phyloP scores from a whole-genome alignment of 2,113 vertebrate species.

The Microtus richardsoni region DNA sequence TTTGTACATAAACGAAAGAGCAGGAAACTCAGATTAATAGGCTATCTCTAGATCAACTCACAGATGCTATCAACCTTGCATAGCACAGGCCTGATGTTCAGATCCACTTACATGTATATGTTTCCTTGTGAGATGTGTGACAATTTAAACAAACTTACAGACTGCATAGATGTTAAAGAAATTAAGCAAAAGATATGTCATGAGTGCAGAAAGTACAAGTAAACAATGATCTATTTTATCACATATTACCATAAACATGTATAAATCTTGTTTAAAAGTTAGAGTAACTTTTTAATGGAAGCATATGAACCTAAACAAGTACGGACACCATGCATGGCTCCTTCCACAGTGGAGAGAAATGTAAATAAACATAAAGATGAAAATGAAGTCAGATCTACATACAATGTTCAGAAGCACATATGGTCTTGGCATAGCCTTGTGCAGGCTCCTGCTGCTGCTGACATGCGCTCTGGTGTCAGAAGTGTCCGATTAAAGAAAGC shows the following conservation, averaged over 20 bases:
- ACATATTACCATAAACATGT: neutral
- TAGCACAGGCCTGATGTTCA: neutral
- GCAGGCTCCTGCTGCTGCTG: neutral
- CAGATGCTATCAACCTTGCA: neutral
- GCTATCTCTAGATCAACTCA: neutral
- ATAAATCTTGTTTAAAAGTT: neutral
- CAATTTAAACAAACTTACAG: neutral
- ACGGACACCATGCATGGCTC: neutral
- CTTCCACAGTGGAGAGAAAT: neutral
- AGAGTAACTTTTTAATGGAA: neutral
- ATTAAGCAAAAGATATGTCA: neutral
- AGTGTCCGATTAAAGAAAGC: neutral
- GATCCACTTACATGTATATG: neutral
- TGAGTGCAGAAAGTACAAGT: neutral
- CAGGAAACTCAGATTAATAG: neutral
- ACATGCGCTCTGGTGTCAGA: neutral
- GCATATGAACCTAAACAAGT: neutral
- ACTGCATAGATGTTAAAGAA: neutral
- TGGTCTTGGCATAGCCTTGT: neutral
- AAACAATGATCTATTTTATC: neutral
- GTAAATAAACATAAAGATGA: neutral
- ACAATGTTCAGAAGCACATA: neutral
- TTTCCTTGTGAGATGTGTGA: neutral
- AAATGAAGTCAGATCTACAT: neutral
- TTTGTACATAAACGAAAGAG: conserved; percentile 19